Percentiles rank a stretch among this genome's conserved stretches.
Conservation (phyloP, 2,888 invertebrate genomes). For the Schizotus pectinicornis region DNA sequence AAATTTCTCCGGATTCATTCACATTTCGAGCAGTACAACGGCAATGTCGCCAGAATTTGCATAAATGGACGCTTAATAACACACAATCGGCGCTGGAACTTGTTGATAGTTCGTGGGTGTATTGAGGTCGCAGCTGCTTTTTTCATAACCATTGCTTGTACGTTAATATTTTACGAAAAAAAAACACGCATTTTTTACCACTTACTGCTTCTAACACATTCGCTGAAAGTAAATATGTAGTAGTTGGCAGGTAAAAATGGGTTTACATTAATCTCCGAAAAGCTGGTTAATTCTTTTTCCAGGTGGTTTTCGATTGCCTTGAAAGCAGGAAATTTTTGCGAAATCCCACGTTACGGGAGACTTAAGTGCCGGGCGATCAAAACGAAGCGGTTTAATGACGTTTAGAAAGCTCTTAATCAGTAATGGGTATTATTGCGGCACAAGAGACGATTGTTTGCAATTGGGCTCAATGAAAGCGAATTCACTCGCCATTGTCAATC, state of each 20-base stretch:
- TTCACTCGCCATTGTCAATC: slow-evolving; percentile 8
- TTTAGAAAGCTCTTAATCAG: background rate
- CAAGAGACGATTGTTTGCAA: slow-evolving; percentile 10
- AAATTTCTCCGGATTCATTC: too few species aligned
- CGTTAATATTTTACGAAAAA: background rate
- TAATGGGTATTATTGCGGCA: slow-evolving; percentile 4
- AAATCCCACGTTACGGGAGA: too few species aligned
- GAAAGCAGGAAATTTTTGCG: background rate
- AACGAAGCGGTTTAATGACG: too few species aligned
- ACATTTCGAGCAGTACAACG: too few species aligned
- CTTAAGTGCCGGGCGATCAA: too few species aligned
- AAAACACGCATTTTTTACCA: background rate
- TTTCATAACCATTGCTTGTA: background rate
- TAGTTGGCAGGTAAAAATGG: background rate
- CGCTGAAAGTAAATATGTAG: slow-evolving; percentile 1
- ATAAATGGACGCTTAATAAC: too few species aligned
- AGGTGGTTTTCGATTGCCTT: background rate
- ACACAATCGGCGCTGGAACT: too few species aligned
- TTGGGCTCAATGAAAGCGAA: slow-evolving; percentile 1
- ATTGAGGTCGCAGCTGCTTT: background rate
- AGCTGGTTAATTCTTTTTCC: background rate
- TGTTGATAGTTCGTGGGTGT: background rate
- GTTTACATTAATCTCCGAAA: background rate
- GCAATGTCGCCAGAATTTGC: too few species aligned
- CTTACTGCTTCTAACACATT: background rate